A percentile compares a stretch with the other conserved stretches of the same genome.
These are phyloP conservation scores for Nicator chloris DNA, from an alignment of 2,113 vertebrate species.

Conservation along the genomic window DNA sequence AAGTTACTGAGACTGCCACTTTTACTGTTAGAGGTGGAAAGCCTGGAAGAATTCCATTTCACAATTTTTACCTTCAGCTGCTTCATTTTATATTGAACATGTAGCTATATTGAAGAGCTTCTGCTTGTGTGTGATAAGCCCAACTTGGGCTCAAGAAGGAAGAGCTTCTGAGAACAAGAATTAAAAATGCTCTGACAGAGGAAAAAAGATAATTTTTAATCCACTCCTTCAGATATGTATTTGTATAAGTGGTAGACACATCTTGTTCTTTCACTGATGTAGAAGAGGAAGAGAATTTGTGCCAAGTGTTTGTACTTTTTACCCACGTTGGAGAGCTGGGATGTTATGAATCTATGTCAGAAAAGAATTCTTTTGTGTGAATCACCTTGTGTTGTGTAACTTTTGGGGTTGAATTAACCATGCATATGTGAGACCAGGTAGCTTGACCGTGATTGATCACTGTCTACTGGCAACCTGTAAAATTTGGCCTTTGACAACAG, in stretches of 20 bases:
- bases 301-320: neutral
- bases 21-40: neutral
- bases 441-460: neutral
- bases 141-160: neutral
- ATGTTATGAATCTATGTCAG: neutral
- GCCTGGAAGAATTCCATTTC: neutral
- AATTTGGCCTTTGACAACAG: neutral
- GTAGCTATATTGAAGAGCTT: neutral
- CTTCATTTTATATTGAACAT: neutral
- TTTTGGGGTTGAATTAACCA: neutral
- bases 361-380: neutral
- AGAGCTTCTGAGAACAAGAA: constrained; percentile 6
- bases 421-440: neutral
- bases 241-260: neutral
- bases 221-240: neutral
- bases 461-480: neutral
- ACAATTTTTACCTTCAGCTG: neutral
- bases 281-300: neutral
- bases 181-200: neutral
- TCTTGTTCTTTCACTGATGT: neutral
- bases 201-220: neutral
- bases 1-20: neutral
- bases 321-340: neutral
- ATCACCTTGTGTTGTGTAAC: neutral
- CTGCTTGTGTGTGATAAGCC: constrained; percentile 28